Evolutionary conservation across 2,888 invertebrate species (phyloP).

Genomic region (Mellilla xanthometata): DNA sequence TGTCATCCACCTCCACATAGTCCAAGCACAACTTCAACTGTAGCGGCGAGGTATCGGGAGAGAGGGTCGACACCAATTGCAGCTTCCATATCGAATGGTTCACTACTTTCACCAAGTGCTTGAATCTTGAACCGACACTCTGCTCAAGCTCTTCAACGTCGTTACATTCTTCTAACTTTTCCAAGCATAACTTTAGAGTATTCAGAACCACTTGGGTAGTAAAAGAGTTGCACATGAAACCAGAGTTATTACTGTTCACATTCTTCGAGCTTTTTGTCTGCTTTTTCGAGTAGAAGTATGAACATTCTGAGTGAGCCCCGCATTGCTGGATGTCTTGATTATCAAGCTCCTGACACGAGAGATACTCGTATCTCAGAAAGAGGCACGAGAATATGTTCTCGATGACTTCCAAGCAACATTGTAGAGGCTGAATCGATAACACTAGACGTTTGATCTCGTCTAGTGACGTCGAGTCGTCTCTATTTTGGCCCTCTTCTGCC

Average conservation of each 20-base stretch:
- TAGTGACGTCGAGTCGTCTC: conserved; percentile 64
- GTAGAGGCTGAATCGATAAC: conserved; percentile 69
- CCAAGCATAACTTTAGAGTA: conserved; percentile 80
- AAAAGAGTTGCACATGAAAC: conserved; percentile 83
- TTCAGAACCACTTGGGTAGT: conserved; percentile 82
- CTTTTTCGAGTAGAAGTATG: conserved; percentile 75
- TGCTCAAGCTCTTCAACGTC: conserved; percentile 50
- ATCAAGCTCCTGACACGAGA: conserved; percentile 74
- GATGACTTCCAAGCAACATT: conserved; percentile 83
- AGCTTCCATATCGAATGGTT: conserved; percentile 88
- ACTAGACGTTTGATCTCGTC: conserved; percentile 74
- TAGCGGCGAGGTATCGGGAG: conserved; percentile 71
- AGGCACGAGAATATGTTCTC: conserved; percentile 89
- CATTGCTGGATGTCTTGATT: conserved; percentile 65
- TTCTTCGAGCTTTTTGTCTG: conserved; percentile 50
- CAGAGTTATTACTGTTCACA: conserved; percentile 54
- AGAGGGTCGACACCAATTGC: conserved; percentile 84
- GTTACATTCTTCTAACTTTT: conserved; percentile 65
- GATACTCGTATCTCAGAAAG: conserved; percentile 85
- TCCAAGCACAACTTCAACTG: conserved; percentile 68
- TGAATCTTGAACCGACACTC: conserved; percentile 47
- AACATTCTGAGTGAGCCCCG: conserved; percentile 74
- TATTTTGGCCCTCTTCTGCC: conserved; percentile 53
- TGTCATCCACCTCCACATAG: conserved; percentile 71
- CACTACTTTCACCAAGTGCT: conserved; percentile 72